Evolutionary conservation across 2,113 vertebrate genomes (phyloP).

Genomic region (Amazona guildingii): DNA sequence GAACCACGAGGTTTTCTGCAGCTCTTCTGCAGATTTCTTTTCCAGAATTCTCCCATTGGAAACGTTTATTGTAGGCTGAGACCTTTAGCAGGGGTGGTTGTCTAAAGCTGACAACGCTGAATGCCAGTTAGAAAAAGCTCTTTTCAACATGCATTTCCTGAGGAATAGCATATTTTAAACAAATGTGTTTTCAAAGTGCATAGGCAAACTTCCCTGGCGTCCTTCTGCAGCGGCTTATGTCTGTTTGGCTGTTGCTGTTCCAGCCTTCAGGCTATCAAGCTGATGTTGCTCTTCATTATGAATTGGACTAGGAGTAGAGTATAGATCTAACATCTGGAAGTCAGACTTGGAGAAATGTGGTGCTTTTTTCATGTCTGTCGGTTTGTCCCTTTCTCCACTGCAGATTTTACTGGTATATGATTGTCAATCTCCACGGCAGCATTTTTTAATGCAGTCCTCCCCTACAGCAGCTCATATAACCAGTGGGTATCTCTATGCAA

Average conservation of each 20-base stretch:
- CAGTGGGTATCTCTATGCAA: neutral
- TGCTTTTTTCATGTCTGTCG: neutral
- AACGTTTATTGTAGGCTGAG: neutral
- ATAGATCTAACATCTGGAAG: neutral
- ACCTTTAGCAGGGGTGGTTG: neutral
- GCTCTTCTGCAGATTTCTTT: neutral
- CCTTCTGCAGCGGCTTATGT: neutral
- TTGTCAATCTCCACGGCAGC: neutral
- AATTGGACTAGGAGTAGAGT: neutral
- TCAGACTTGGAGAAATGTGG: neutral
- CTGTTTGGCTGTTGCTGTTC: neutral
- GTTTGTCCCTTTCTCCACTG: neutral
- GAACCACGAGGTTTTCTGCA: neutral
- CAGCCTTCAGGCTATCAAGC: neutral
- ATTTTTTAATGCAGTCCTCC: neutral
- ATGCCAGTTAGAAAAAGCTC: neutral
- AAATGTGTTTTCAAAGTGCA: neutral
- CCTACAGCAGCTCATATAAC: neutral
- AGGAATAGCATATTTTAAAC: neutral
- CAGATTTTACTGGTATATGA: neutral
- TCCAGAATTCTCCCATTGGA: neutral
- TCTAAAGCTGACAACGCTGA: neutral
- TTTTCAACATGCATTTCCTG: neutral
- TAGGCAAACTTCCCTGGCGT: neutral
- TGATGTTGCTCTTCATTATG: neutral